A percentile compares a stretch with the other conserved stretches of the same genome.
phyloP scores from a whole-genome alignment of 2,888 invertebrate genomes.

The Automeris io region DNA sequence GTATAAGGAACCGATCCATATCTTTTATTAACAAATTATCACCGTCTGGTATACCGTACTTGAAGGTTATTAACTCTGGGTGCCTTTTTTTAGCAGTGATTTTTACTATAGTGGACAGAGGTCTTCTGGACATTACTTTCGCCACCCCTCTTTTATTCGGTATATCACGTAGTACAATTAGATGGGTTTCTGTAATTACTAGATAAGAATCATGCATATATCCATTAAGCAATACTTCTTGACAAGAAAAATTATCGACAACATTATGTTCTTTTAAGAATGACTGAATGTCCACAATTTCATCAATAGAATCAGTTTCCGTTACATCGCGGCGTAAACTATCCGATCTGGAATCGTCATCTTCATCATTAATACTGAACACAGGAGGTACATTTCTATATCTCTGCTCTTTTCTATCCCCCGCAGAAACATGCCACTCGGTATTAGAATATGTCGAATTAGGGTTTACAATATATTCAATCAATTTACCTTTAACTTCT shows the following conservation, averaged over 20 bases:
- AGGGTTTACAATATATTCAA: slow-evolving; percentile 96
- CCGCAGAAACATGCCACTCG: slow-evolving; percentile 90
- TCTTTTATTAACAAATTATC: slow-evolving; percentile 88
- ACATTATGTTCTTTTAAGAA: slow-evolving; percentile 91
- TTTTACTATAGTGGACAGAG: slow-evolving; percentile 94
- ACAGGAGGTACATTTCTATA: slow-evolving; percentile 94
- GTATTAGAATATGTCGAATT: slow-evolving; percentile 75
- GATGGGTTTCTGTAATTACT: slow-evolving; percentile 89
- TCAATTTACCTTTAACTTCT: slow-evolving; percentile 93
- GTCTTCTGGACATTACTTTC: slow-evolving; percentile 90
- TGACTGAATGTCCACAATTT: slow-evolving; percentile 86
- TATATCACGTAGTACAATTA: slow-evolving; percentile 90
- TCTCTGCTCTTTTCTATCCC: slow-evolving; percentile 89
- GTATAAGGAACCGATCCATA: slow-evolving; percentile 94
- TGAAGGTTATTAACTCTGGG: slow-evolving; percentile 97
- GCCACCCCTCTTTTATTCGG: slow-evolving; percentile 87
- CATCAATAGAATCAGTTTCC: slow-evolving; percentile 80
- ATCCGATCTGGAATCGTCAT: slow-evolving; percentile 54
- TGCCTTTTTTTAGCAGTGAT: slow-evolving; percentile 97
- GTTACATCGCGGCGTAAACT: slow-evolving; percentile 50
- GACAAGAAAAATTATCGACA: slow-evolving; percentile 91
- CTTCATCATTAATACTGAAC: slow-evolving; percentile 95
- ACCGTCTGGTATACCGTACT: slow-evolving; percentile 92
- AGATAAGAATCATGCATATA: slow-evolving; percentile 92
- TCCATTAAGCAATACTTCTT: slow-evolving; percentile 93